These are phyloP conservation scores for Rhagophthalmus giganteus DNA, from an alignment of 2,888 invertebrate genomes.

Conservation along the genomic window DNA sequence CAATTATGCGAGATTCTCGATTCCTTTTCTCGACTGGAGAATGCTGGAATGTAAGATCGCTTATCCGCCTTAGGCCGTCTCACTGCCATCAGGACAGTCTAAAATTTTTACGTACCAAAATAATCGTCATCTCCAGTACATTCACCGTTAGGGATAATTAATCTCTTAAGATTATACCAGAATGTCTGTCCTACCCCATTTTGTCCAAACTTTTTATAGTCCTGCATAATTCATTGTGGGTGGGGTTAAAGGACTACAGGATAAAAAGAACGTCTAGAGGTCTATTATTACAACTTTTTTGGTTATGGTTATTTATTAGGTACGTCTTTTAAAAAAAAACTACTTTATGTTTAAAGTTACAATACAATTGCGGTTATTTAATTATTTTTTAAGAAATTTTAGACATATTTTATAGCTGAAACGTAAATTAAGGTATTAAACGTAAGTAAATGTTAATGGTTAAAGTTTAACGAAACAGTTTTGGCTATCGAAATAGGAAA, in stretches of 20 bases:
- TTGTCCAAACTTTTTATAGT: background rate
- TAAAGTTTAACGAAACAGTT: too few species aligned
- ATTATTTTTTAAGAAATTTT: too few species aligned
- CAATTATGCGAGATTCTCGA: background rate
- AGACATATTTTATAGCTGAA: too few species aligned
- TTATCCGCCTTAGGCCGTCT: too few species aligned
- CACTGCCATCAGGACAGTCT: background rate
- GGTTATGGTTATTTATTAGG: too few species aligned
- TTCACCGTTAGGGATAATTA: background rate
- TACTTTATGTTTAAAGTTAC: too few species aligned
- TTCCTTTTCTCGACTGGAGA: background rate
- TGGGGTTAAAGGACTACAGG: background rate
- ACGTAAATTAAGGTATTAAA: too few species aligned
- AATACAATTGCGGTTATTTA: too few species aligned
- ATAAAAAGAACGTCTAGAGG: background rate
- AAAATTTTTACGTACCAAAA: background rate
- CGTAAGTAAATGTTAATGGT: too few species aligned
- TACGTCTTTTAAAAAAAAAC: too few species aligned
- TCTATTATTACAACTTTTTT: too few species aligned
- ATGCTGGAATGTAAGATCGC: background rate
- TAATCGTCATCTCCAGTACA: background rate
- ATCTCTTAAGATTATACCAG: background rate
- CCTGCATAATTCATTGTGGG: background rate
- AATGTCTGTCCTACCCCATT: background rate
- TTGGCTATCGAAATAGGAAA: too few species aligned